Conservation (phyloP, 1,140 invertebrate genomes). For the Dermatophagoides farinae region DNA sequence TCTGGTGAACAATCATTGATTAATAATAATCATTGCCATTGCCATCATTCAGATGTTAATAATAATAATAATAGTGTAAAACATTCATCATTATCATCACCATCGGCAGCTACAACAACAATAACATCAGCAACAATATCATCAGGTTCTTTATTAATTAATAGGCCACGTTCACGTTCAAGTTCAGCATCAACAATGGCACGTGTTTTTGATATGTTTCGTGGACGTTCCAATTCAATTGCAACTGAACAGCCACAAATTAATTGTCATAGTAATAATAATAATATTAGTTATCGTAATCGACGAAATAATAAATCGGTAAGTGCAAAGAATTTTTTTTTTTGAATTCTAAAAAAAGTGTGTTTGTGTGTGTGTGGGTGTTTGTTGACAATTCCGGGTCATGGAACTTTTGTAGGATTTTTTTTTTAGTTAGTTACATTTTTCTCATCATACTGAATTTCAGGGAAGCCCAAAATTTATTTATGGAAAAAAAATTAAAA, state of each 20-base stretch:
- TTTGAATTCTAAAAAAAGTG: neutral
- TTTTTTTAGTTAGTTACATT: too few species aligned
- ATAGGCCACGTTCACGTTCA: slow-evolving; percentile 1
- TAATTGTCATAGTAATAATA: neutral
- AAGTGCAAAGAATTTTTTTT: neutral
- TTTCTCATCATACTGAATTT: too few species aligned
- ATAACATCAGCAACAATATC: neutral
- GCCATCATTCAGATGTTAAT: too few species aligned
- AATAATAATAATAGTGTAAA: neutral
- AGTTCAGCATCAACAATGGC: slow-evolving; percentile 1
- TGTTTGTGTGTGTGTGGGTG: neutral
- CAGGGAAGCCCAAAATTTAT: too few species aligned
- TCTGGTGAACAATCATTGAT: neutral
- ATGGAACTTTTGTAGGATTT: too few species aligned
- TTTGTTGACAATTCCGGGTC: neutral
- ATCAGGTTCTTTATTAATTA: neutral
- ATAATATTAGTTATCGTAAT: neutral
- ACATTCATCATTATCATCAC: neutral
- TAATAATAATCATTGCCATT: too few species aligned
- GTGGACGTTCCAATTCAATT: slow-evolving; percentile 4
- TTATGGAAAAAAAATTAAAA: too few species aligned
- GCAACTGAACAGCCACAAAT: neutral
- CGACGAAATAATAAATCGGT: neutral
- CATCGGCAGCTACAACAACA: neutral
- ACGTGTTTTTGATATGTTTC: slow-evolving; percentile 3